Evolutionary conservation across 2,888 invertebrate species (phyloP).

Genomic region (Leucophora obtusa): DNA sequence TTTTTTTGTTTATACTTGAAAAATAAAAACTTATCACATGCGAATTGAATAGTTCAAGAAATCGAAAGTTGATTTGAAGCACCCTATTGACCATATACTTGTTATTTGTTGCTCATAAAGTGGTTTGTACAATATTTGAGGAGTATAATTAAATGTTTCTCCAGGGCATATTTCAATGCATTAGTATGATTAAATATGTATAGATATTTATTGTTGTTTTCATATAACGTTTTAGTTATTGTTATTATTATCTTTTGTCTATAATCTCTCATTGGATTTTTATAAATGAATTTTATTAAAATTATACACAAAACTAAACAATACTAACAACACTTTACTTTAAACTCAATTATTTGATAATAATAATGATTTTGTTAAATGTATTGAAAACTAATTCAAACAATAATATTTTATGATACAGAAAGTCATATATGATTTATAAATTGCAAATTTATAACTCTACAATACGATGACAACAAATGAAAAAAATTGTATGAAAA

Average conservation of each 20-base stretch:
- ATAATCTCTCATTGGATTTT: neutral
- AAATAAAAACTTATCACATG: too few relatives aligned
- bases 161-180: slow-evolving; percentile 27
- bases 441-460: slow-evolving; percentile 48
- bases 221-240: neutral
- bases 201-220: too few relatives aligned
- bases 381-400: slow-evolving; percentile 59
- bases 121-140: too few relatives aligned
- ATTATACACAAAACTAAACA: slow-evolving; percentile 20
- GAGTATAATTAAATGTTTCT: neutral
- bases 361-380: slow-evolving; percentile 56
- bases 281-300: neutral
- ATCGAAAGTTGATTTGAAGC: too few relatives aligned
- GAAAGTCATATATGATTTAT: slow-evolving; percentile 45
- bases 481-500: slow-evolving; percentile 9
- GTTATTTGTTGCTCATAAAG: too few relatives aligned
- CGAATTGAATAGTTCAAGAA: too few relatives aligned
- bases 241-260: neutral
- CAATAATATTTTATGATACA: slow-evolving; percentile 52
- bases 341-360: slow-evolving; percentile 56
- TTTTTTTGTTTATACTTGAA: too few relatives aligned
- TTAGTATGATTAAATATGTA: slow-evolving; percentile 44
- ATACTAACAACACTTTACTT: slow-evolving; percentile 11
- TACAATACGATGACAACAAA: slow-evolving; percentile 46
- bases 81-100: too few relatives aligned